phyloP scores from a whole-genome alignment of 2,797 vertebrate genomes.

The Semaprochilodus insignis region DNA sequence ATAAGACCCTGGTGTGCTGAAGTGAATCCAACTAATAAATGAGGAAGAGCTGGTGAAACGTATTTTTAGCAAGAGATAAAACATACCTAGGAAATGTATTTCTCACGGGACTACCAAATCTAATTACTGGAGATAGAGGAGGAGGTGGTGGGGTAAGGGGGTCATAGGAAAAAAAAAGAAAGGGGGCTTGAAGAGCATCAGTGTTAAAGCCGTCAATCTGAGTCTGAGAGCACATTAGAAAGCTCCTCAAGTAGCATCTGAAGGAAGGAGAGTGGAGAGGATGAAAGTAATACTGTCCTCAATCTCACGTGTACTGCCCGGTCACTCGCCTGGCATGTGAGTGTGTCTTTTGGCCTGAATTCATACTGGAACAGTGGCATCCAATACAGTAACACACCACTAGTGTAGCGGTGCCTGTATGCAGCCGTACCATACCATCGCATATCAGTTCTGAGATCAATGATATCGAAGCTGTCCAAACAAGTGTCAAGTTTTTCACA shows the following conservation, averaged over 20 bases:
- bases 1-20: conserved; percentile 80
- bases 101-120: conserved; percentile 76
- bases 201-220: conserved; percentile 48
- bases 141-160: background rate
- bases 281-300: conserved; percentile 52
- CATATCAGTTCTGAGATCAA: background rate
- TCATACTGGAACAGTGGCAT: background rate
- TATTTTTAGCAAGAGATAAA: conserved; percentile 72
- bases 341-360: background rate
- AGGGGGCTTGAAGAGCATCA: conserved; percentile 30
- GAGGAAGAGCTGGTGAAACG: conserved; percentile 70
- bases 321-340: background rate
- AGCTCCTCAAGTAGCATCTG: conserved; percentile 43
- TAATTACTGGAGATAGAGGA: conserved; percentile 71
- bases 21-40: conserved; percentile 86
- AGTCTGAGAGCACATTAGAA: conserved; percentile 52
- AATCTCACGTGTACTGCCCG: background rate
- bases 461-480: too few species aligned
- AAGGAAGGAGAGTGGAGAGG: conserved; percentile 26
- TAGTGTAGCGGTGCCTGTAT: too few species aligned
- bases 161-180: conserved; percentile 8
- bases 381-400: background rate
- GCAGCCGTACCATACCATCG: background rate
- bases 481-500: too few species aligned
- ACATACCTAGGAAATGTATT: conserved; percentile 78